Conservation (phyloP, 2,888 invertebrate genomes). For the Cephus runcator region DNA sequence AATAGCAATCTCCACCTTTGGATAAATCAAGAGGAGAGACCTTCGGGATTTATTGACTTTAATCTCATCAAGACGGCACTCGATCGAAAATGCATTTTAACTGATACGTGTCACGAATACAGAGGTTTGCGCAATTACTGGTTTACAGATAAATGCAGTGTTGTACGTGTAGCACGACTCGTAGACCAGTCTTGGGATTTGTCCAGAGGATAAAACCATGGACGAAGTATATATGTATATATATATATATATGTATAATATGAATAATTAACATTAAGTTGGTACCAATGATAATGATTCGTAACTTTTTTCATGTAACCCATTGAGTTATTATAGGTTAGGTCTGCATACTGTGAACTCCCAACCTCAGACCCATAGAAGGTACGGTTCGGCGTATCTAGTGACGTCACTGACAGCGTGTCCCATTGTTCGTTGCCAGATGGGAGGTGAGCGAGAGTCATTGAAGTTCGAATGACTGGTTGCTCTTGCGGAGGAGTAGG, state of each 20-base stretch:
- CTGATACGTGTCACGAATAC: not conserved
- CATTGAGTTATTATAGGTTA: constrained; percentile 12
- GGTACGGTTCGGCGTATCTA: constrained; percentile 39
- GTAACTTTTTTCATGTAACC: not conserved
- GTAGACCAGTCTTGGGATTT: not conserved
- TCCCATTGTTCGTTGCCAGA: constrained; percentile 29
- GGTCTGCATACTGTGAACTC: constrained; percentile 34
- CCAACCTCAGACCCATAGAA: constrained; percentile 43
- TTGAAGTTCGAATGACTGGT: constrained; percentile 35
- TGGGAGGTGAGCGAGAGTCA: constrained; percentile 29
- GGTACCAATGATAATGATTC: not conserved
- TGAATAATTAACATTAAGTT: not conserved
- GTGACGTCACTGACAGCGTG: constrained; percentile 45
- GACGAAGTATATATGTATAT: not conserved
- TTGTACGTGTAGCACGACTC: not conserved
- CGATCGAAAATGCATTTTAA: not conserved
- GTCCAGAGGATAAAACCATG: not conserved
- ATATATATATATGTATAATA: not conserved
- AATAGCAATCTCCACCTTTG: not conserved
- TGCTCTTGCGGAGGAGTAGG: constrained; percentile 41
- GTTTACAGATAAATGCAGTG: not conserved
- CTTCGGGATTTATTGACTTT: not conserved
- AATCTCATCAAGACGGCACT: not conserved
- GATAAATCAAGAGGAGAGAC: not conserved
- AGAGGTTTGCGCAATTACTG: not conserved